A percentile compares a stretch with the other conserved stretches of the same genome.
Evolutionary conservation across 1,140 invertebrate genomes (phyloP).

Genomic region (Zaprionus vittiger): DNA sequence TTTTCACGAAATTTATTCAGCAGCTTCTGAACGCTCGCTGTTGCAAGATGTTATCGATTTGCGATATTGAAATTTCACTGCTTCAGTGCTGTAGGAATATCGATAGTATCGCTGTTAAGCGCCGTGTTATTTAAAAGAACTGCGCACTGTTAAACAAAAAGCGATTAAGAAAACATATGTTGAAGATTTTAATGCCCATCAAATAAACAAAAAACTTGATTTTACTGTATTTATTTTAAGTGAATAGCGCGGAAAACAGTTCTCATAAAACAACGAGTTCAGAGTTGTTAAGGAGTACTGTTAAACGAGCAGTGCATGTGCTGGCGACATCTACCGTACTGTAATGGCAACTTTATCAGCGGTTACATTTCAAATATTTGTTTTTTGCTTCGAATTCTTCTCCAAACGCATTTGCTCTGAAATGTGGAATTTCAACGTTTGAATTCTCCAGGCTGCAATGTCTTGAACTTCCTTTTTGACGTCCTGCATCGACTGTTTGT

Average conservation of each 20-base stretch:
- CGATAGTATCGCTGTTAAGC: conserved; percentile 18
- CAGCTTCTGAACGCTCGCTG: conserved; percentile 39
- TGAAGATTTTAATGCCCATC: background rate
- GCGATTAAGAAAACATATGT: background rate
- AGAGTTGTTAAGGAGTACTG: background rate
- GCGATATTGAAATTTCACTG: conserved; percentile 29
- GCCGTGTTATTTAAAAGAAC: background rate
- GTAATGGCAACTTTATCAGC: background rate
- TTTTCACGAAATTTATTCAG: conserved; percentile 54
- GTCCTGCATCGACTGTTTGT: background rate
- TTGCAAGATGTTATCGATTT: conserved; percentile 41
- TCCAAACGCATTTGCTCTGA: background rate
- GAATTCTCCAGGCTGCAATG: background rate
- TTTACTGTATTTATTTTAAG: background rate
- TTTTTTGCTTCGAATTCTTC: background rate
- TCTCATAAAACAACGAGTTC: background rate
- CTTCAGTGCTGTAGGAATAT: conserved; percentile 10
- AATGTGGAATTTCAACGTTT: background rate
- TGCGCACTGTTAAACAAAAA: background rate
- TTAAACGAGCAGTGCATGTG: background rate
- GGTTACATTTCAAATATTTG: background rate
- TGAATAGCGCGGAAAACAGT: background rate
- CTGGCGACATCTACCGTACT: background rate
- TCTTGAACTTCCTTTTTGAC: background rate
- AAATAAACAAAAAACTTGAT: background rate